These are phyloP conservation scores for Fissipunctia ypsillon DNA, from an alignment of 2,888 invertebrate genomes.

Conservation along the genomic window DNA sequence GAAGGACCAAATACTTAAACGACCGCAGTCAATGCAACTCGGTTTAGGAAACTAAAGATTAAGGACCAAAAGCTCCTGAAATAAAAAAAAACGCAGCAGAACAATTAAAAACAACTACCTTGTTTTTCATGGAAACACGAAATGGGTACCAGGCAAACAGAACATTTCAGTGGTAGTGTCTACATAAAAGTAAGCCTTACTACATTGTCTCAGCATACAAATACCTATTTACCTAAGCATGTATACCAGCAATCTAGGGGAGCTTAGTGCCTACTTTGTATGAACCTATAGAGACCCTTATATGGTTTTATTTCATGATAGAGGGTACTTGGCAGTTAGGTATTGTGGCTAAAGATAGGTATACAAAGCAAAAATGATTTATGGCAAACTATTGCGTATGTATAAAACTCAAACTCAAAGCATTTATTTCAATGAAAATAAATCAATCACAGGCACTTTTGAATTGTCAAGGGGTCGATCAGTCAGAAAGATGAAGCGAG, in stretches of 20 bases:
- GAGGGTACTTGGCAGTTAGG: background rate
- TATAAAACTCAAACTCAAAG: too few species aligned
- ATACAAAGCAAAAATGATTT: background rate
- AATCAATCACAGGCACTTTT: too few species aligned
- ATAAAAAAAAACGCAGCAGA: background rate
- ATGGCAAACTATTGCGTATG: background rate
- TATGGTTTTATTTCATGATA: constrained; percentile 30
- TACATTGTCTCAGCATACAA: constrained; percentile 33
- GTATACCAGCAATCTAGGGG: constrained; percentile 15
- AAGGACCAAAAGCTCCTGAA: background rate
- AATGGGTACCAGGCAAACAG: constrained; percentile 36
- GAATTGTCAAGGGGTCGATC: too few species aligned
- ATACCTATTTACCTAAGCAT: constrained; percentile 37
- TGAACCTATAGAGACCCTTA: background rate
- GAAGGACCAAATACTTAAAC: background rate
- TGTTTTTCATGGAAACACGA: constrained; percentile 17
- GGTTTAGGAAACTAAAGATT: background rate
- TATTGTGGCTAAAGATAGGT: background rate
- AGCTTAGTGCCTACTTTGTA: constrained; percentile 18
- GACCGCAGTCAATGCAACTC: background rate
- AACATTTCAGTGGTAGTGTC: constrained; percentile 2
- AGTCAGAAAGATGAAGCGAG: too few species aligned
- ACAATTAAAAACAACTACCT: background rate
- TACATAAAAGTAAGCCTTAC: constrained; percentile 15
- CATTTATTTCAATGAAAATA: too few species aligned